Percentiles rank a stretch among this genome's conserved stretches.
phyloP scores from a whole-genome alignment of 2,888 invertebrate species.

The Patella pellucida region DNA sequence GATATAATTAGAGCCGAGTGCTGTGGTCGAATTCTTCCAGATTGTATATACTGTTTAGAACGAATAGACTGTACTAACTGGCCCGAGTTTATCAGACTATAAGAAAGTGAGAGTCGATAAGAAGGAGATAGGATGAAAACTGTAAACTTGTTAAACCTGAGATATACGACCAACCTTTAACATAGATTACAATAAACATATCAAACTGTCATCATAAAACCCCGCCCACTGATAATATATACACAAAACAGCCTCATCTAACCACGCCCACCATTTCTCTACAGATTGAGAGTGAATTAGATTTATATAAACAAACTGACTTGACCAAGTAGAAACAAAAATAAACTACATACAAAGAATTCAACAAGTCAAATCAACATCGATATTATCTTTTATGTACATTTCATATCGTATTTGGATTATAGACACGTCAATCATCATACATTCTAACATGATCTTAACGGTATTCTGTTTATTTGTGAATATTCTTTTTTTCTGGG shows the following conservation, averaged over 20 bases:
- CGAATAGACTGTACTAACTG: neutral
- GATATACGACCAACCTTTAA: neutral
- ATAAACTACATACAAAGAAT: too few relatives aligned
- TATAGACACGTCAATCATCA: too few relatives aligned
- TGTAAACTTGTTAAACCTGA: conserved; percentile 5
- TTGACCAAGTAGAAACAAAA: too few relatives aligned
- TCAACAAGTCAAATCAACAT: too few relatives aligned
- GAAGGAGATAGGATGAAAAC: neutral
- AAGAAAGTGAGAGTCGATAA: neutral
- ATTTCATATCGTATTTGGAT: too few relatives aligned
- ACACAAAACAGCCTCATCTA: neutral
- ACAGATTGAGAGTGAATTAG: too few relatives aligned
- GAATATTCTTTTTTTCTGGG: too few relatives aligned
- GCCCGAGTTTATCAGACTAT: neutral
- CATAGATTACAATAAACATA: neutral
- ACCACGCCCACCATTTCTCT: neutral
- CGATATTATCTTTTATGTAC: too few relatives aligned
- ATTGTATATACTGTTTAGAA: neutral
- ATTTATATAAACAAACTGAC: too few relatives aligned
- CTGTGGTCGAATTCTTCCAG: neutral
- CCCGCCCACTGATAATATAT: conserved; percentile 3
- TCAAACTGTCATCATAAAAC: conserved; percentile 6
- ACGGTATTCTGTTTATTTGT: too few relatives aligned
- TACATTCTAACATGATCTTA: too few relatives aligned
- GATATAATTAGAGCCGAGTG: neutral